Evolutionary conservation across 2,797 vertebrate genomes (phyloP).

Genomic region (Oreortyx pictus): DNA sequence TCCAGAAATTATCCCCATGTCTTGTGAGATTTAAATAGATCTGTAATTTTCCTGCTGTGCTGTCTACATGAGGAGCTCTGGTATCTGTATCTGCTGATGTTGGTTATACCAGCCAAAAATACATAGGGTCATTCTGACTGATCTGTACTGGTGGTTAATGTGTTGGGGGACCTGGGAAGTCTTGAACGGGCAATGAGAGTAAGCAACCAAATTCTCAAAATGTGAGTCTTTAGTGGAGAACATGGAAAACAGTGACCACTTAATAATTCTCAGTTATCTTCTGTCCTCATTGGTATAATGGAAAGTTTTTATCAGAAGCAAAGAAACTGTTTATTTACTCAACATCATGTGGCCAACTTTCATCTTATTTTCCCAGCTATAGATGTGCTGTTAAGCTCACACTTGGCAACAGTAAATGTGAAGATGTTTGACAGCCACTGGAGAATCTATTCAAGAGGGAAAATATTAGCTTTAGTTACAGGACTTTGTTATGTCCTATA

Average conservation of each 20-base stretch:
- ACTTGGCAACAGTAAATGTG: slow-evolving; percentile 54
- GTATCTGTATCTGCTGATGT: not conserved
- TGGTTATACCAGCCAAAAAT: not conserved
- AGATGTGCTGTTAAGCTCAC: slow-evolving; percentile 28
- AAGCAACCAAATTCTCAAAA: slow-evolving; percentile 15
- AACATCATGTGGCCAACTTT: slow-evolving; percentile 7
- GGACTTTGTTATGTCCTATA: slow-evolving; percentile 25
- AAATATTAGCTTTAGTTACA: slow-evolving; percentile 58
- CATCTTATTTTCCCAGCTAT: slow-evolving; percentile 58
- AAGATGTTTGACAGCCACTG: slow-evolving; percentile 55
- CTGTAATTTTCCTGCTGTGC: not conserved
- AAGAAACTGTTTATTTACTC: slow-evolving; percentile 45
- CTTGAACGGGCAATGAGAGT: not conserved
- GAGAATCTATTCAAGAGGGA: slow-evolving; percentile 45
- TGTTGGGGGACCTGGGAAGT: not conserved
- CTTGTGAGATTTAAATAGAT: not conserved
- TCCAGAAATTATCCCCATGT: not conserved
- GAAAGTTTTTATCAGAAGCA: slow-evolving; percentile 48
- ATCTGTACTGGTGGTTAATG: not conserved
- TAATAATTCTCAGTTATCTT: not conserved
- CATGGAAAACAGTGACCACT: slow-evolving; percentile 36
- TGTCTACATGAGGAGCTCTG: not conserved
- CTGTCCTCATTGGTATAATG: not conserved
- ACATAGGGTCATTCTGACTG: not conserved
- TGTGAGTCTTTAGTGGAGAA: not conserved